Conservation (phyloP, 2,797 vertebrate species). For the Bryconaethiops microstoma region DNA sequence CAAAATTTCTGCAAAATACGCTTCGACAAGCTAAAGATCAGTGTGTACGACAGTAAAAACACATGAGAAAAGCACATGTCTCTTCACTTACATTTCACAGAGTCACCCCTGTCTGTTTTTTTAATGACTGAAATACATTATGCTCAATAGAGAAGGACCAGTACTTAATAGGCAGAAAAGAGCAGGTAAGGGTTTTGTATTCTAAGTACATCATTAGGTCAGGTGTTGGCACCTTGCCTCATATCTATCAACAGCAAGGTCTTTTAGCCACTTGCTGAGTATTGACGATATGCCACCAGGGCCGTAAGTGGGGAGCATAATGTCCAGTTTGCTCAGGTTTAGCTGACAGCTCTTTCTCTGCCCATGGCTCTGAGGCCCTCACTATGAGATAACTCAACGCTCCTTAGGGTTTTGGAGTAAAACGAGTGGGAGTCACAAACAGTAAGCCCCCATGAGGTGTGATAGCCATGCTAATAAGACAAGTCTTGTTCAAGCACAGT, state of each 20-base stretch:
- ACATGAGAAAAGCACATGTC: constrained; percentile 10
- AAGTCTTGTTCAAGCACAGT: constrained; percentile 17
- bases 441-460: constrained; percentile 29
- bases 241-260: constrained; percentile 50
- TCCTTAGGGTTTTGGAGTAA: constrained; percentile 21
- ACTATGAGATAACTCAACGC: constrained; percentile 29
- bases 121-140: constrained; percentile 46
- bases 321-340: constrained; percentile 44
- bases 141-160: constrained; percentile 44
- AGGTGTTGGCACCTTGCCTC: constrained; percentile 42
- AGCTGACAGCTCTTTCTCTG: constrained; percentile 44
- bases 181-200: constrained; percentile 49
- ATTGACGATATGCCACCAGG: constrained; percentile 51
- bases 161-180: constrained; percentile 35
- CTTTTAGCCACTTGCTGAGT: constrained; percentile 44
- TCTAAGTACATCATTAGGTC: constrained; percentile 46
- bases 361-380: constrained; percentile 29
- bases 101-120: constrained; percentile 59
- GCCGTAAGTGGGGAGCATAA: constrained; percentile 45
- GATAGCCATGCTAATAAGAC: constrained; percentile 23
- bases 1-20: constrained; percentile 26
- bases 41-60: constrained; percentile 8
- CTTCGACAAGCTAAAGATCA: constrained; percentile 36
- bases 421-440: constrained; percentile 16
- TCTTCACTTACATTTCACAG: constrained; percentile 13